Evolutionary conservation across 2,888 invertebrate species (phyloP), one percentile per base, ranked within the genome.

Genomic region (Dione juno): DNA sequence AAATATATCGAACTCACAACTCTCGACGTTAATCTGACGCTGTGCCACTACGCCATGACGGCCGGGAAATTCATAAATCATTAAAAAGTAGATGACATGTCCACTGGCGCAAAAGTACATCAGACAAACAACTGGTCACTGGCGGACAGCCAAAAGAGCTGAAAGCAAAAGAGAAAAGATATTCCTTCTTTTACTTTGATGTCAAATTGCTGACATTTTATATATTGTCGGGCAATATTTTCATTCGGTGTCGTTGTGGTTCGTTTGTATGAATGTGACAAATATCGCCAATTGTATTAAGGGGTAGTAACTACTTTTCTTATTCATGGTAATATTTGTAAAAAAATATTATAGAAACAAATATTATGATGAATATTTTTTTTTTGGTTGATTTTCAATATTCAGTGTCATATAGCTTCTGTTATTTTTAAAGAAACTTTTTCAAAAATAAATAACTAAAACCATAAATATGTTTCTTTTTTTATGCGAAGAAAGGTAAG

Each of bases 101-200:
- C 50, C 40, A 54, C 52, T 53, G 59, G 54, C 63, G 69, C 59
- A 73, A 71, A 70, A 54, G 69, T 66, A 67, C 66, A 57, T 48
- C 37, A 67, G 53, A 50, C 45, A 54, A 69, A 52, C 67, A 64
- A 40, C 67, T 67, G 57, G 65, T 45, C 61, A 67, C 61, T 74
- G 74, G 74, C 72, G 37, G 54, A 35, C 65, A 57, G 69, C 74
- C 72, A 74, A 69, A 69, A 65, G 57, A 63, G 63, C 61, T 48
- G 48, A 48, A 64, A 64, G 68, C 54, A 45, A 54, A 64, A 64
- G 54, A 14, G 64, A 19, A 63, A 64, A 69, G 63, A 54, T 69
- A 54, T 45, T 53, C 37, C 19, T 45, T 16, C 54, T 64, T 43
- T 63, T 68, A 19, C 68, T 68, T 68, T 68, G 53, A 68, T 37